phyloP scores from a whole-genome alignment of 2,113 vertebrate genomes.

The Mionectes macconnelli region DNA sequence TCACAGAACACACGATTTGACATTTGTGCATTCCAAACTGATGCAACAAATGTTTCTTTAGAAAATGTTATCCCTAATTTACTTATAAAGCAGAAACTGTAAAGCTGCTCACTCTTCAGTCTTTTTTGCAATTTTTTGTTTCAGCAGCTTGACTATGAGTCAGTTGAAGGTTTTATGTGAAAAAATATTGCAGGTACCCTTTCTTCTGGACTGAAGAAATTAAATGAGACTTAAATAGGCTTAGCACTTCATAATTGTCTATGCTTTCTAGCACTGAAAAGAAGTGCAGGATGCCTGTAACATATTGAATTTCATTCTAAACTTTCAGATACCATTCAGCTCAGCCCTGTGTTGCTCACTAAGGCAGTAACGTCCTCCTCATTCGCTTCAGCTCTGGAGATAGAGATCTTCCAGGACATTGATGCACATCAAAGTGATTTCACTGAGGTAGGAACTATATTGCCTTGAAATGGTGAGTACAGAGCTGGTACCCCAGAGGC shows the following conservation, averaged over 20 bases:
- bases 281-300: not conserved
- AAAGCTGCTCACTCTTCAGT: not conserved
- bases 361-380: not conserved
- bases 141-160: not conserved
- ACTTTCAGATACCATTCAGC: not conserved
- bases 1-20: not conserved
- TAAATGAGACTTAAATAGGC: not conserved
- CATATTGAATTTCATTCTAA: not conserved
- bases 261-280: not conserved
- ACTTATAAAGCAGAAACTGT: not conserved
- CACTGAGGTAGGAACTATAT: constrained; percentile 50
- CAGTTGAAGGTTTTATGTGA: not conserved
- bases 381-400: not conserved
- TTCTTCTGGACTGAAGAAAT: not conserved
- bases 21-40: not conserved
- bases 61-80: not conserved
- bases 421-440: constrained; percentile 68
- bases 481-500: not conserved
- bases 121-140: not conserved
- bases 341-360: not conserved
- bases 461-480: not conserved
- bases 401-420: constrained; percentile 58
- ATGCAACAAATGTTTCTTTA: not conserved
- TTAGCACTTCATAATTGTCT: not conserved
- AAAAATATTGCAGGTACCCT: not conserved